Base-by-base conservation (phyloP, 2,888 invertebrate genomes). In the Andrena fulva region DNA sequence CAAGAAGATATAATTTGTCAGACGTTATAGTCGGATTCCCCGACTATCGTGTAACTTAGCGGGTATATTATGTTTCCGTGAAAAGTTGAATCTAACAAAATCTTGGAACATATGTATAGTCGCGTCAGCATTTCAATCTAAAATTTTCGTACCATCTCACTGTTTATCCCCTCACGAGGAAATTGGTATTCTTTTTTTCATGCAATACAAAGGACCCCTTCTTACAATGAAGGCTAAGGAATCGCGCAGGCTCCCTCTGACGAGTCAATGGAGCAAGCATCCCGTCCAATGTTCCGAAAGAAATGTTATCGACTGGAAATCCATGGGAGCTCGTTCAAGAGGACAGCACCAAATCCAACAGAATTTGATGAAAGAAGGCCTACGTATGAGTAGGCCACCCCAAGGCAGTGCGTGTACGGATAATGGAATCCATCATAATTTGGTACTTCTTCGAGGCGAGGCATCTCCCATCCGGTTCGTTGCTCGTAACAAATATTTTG, bases 391-490 rank as follows among this genome's bases (percentile, higher is more conserved):
- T 90, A 91, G 91, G 91, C 90, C 90, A 91, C 85, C 84, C 86
- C 85, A 84, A 90, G 91, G 87, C 91, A 91, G 91, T 91, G 90
- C 83, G 84, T 82, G 82, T 86, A 74, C 68, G 78, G 85, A 87
- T 87, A 70, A 78, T 77, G 68, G 69, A 82, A 80, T 86, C 80
- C 72, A 77, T 77, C 63, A 82, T 85, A 85, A 66, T 79, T 66
- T 82, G 80, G 78, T 85, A 83, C 82, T 81, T 83, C 80, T 85
- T 79, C 80, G 82, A 56, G 78, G 80, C 72, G 72, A 86, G 81
- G 74, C 63, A 29, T 52, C 20, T 77, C 70, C 71, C 66, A 84
- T 76, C 73, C 64, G 63, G 54, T 86, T 87, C 68, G 83, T 83
- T 86, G 80, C 80, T 75, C 70, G 69, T 82, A 82, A 83, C 78